Conservation (phyloP, 1,140 invertebrate genomes). For the Aporrectodea caliginosa region DNA sequence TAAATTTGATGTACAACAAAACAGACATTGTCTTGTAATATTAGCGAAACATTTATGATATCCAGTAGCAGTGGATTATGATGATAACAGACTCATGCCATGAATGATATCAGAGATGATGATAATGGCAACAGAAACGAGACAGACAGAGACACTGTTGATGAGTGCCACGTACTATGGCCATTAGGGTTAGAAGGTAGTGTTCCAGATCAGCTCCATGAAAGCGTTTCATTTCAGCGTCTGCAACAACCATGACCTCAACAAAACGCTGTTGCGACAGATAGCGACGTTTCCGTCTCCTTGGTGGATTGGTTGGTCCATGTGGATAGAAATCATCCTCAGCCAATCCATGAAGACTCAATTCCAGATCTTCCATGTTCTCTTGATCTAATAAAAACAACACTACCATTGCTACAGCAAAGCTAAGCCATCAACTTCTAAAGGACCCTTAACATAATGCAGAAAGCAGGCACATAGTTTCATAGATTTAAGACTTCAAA, state of each 20-base stretch:
- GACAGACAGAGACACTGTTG: too few species aligned
- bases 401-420: not conserved
- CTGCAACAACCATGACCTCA: conserved; percentile 79
- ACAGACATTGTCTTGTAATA: too few species aligned
- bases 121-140: too few species aligned
- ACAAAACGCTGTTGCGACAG: conserved; percentile 68
- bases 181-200: conserved; percentile 85
- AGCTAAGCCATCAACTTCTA: too few species aligned
- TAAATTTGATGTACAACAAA: too few species aligned
- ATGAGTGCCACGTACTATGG: conserved; percentile 73
- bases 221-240: conserved; percentile 73
- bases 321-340: not conserved
- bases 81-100: too few species aligned
- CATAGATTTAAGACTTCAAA: too few species aligned
- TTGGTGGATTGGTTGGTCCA: not conserved
- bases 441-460: not conserved
- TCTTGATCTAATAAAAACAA: not conserved
- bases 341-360: not conserved
- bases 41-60: too few species aligned
- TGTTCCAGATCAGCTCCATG: conserved; percentile 60
- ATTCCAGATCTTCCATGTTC: not conserved
- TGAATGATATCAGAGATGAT: too few species aligned
- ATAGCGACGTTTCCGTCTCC: conserved; percentile 36
- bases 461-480: not conserved
- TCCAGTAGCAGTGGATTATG: too few species aligned